Base-by-base conservation (phyloP, 2,888 invertebrate species). In the Cephus spinipes region DNA sequence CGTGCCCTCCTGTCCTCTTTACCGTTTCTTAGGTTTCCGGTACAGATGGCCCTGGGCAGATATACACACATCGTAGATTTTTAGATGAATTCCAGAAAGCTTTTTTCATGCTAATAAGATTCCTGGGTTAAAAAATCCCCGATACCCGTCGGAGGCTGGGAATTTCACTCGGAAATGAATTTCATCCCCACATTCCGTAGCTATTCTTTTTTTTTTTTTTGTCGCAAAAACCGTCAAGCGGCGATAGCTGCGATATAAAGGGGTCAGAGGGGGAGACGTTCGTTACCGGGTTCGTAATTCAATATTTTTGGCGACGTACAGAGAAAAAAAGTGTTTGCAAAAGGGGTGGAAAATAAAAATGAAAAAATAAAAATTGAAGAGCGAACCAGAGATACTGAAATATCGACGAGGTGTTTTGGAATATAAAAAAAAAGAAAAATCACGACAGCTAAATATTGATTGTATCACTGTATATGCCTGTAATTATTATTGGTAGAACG, bases 91-190 rank as follows among this genome's bases (percentile, higher is more conserved):
- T 77, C 80, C 81, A 79, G 75, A 81, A 81, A 81, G 79, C 82
- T 79, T 81, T 81, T 83, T 82, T 85, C 81, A 82, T 80, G 82
- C 82, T 82, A 85, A 84, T 84, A 85, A 84, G 82, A 83, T 83
- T 83, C 73, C 73, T 77, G 78, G 71, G 71, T 34, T 73, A 55
- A 73, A 73, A 73, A 77, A 74, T 71, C 33, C 33, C 73, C 73
- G 75, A 76, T 74, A 73, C 68, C 23, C 30, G 68, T 15, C 35
- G 35, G 69, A 35, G 68, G 77, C 73, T 31, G 69, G 31, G 69
- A 69, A 77, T 74, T 74, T 73, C 31, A 55, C 74, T 40, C 40
- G 69, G 69, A 36, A 71, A 69, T 68, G 71, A 71, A 71, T 74
- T 80, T 80, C 78, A 73, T 78, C 75, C 68, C 71, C 69, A 6